Evolutionary conservation across 2,113 vertebrate genomes (phyloP), one percentile per base, ranked within the genome.

Genomic region (Hiodon alosoides): DNA sequence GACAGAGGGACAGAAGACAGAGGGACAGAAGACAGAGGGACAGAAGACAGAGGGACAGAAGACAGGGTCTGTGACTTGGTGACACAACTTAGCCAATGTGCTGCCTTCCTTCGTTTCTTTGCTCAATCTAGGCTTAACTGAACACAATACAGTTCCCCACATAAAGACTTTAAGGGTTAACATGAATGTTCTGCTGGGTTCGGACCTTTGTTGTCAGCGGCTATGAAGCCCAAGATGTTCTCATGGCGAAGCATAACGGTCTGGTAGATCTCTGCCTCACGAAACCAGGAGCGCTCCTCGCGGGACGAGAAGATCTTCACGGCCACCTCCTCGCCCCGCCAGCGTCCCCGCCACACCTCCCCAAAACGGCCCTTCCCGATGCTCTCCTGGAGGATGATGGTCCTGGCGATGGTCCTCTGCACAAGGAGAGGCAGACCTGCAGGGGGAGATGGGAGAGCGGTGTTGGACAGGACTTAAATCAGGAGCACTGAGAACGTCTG

Each of bases 301-400:
- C 93, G 92, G 17, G 93, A 95, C 2, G 93, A 95, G 17, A 95
- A 95, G 53, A 95, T 94, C 85, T 95, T 95, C 50, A 95, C 93
- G 52, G 93, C 93, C 69, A 95, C 93, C 86, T 95, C 93, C 86
- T 95, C 93, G 82, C 93, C 93, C 83, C 93, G 85, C 93, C 93
- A 94, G 67, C 94, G 93, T 17, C 93, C 93, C 76, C 93, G 78
- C 93, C 93, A 95, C 31, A 95, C 93, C 88, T 95, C 93, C 79
- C 93, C 93, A 81, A 95, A 95, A 3, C 93, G 91, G 73, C 94
- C 94, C 78, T 95, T 95, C 50, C 94, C 94, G 79, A 95, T 95
- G 78, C 94, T 95, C 86, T 95, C 93, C 88, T 95, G 94, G 74
- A 95, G 86, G 46, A 95, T 91, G 72, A 95, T 95, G 69, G 94